These are phyloP conservation scores for Amblyornis subalaris DNA, from an alignment of 2,113 vertebrate species.

Conservation along the genomic window DNA sequence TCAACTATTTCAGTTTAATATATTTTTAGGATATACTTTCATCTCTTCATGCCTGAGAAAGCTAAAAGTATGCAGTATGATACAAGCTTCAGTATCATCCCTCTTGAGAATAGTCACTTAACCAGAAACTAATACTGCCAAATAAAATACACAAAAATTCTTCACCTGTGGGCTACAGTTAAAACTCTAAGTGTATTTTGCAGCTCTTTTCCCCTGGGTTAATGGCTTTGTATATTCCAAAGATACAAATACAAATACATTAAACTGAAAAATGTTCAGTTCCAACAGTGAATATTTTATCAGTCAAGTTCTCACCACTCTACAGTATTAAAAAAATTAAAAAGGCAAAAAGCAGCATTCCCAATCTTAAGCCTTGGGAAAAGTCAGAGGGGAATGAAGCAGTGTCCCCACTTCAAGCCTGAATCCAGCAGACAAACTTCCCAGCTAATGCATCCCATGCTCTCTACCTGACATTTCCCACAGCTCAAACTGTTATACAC, in stretches of 20 bases:
- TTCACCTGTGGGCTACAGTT: not conserved
- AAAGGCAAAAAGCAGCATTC: not conserved
- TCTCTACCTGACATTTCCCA: not conserved
- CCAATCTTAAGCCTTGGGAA: not conserved
- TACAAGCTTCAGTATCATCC: not conserved
- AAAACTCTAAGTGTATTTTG: not conserved
- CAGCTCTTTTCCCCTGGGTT: not conserved
- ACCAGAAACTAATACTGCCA: not conserved
- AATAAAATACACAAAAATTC: not conserved
- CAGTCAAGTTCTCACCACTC: not conserved
- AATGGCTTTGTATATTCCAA: not conserved
- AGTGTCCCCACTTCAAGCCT: not conserved
- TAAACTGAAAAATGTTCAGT: not conserved
- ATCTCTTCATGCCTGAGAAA: not conserved
- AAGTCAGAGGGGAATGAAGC: not conserved
- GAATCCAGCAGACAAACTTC: not conserved
- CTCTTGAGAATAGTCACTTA: not conserved
- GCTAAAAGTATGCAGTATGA: not conserved
- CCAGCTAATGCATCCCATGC: not conserved
- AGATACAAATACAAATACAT: not conserved
- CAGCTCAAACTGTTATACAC: not conserved
- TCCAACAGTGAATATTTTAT: not conserved
- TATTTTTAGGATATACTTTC: constrained; percentile 38
- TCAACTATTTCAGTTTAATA: not conserved
- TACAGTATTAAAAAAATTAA: not conserved